Percentiles rank a stretch among this genome's conserved stretches.
These are phyloP conservation scores for Chaetodon auriga DNA, from an alignment of 2,113 vertebrate species.

Conservation along the genomic window DNA sequence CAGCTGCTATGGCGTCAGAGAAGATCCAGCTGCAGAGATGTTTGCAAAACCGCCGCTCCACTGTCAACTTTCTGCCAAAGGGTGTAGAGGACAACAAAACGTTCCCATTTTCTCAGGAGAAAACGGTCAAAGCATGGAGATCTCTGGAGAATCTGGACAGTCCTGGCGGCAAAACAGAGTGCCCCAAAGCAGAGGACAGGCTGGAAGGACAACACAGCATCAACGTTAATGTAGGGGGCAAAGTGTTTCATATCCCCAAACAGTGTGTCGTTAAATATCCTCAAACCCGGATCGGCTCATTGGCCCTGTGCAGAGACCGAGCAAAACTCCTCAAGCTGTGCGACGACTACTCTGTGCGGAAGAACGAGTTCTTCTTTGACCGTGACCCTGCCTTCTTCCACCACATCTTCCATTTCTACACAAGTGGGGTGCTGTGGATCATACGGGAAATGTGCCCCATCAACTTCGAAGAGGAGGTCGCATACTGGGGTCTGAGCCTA, in stretches of 20 bases:
- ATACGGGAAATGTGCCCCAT: conserved; percentile 86
- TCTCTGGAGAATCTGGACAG: conserved; percentile 75
- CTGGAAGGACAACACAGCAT: conserved; percentile 60
- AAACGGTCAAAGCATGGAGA: conserved; percentile 80
- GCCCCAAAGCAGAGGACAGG: conserved; percentile 1
- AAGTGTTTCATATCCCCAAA: conserved; percentile 79
- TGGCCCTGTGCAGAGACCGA: conserved; percentile 78
- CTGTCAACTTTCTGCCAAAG: conserved; percentile 65
- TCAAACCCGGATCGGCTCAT: conserved; percentile 80
- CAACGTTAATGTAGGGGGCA: conserved; percentile 85
- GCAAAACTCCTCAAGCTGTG: conserved; percentile 80
- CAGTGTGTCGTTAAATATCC: conserved; percentile 78
- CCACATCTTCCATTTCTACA: conserved; percentile 86
- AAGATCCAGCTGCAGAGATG: conserved; percentile 26
- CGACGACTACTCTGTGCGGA: conserved; percentile 84
- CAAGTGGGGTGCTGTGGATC: conserved; percentile 85
- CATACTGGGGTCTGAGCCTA: conserved; percentile 89
- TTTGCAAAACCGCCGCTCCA: conserved; percentile 44
- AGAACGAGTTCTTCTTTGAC: conserved; percentile 87
- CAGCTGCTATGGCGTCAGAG: conserved; percentile 47
- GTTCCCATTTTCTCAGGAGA: conserved; percentile 77
- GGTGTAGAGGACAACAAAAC: conserved; percentile 44
- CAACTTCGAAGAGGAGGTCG: conserved; percentile 88
- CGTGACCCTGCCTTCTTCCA: conserved; percentile 84
- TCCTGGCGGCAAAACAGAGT: background rate